phyloP scores from a whole-genome alignment of 2,888 invertebrate species.

The Chrysodeixis includens region DNA sequence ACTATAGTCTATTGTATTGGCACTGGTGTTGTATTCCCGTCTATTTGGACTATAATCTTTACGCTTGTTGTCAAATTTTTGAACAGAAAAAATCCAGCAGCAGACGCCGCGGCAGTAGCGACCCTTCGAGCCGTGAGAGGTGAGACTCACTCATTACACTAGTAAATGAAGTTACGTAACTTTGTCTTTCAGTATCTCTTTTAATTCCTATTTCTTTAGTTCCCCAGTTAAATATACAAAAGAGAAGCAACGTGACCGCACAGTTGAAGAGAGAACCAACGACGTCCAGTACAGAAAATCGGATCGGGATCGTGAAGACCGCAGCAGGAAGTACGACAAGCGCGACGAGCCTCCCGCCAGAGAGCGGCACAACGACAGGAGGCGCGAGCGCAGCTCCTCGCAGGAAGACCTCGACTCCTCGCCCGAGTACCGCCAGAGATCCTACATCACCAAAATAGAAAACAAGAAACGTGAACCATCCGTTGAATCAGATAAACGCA shows the following conservation, averaged over 20 bases:
- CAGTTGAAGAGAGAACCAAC: conserved; percentile 74
- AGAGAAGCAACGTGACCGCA: conserved; percentile 75
- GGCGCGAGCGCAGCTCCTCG: conserved; percentile 71
- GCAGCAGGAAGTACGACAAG: conserved; percentile 78
- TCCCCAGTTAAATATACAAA: conserved; percentile 79
- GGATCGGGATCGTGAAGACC: conserved; percentile 83
- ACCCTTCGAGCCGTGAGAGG: conserved; percentile 80
- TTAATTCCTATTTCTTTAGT: conserved; percentile 68
- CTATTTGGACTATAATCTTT: conserved; percentile 61
- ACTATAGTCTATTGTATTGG: conserved; percentile 88
- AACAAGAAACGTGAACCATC: conserved; percentile 73
- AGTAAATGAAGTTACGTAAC: not conserved
- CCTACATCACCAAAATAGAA: conserved; percentile 77
- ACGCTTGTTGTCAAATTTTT: conserved; percentile 71
- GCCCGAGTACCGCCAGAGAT: conserved; percentile 73
- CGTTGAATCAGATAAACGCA: conserved; percentile 66
- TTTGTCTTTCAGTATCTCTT: not conserved
- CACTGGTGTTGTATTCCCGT: conserved; percentile 82
- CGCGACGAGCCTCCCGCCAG: conserved; percentile 64
- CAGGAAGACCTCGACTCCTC: conserved; percentile 68
- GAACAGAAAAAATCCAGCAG: conserved; percentile 85
- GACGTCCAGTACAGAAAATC: conserved; percentile 77
- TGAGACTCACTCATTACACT: conserved; percentile 50
- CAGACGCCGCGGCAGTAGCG: conserved; percentile 81
- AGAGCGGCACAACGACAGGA: conserved; percentile 68